Evolutionary conservation across 2,888 invertebrate species (phyloP).

Genomic region (Chirona hameri): DNA sequence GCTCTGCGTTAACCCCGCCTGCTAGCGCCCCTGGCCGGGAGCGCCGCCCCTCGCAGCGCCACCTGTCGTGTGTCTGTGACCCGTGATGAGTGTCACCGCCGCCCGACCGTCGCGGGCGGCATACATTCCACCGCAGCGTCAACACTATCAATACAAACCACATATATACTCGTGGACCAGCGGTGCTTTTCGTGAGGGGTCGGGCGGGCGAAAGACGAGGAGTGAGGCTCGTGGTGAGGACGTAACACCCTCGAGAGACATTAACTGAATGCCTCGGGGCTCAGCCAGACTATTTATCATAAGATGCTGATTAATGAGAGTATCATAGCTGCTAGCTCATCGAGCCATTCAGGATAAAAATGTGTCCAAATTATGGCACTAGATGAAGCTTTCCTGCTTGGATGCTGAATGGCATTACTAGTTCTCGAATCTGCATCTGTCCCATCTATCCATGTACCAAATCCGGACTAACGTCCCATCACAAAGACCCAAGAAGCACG

Average conservation of each 20-base stretch:
- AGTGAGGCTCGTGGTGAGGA: background rate
- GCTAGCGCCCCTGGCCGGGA: background rate
- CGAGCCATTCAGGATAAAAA: too few species aligned
- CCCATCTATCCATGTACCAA: too few species aligned
- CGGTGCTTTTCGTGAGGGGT: background rate
- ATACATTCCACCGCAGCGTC: constrained; percentile 1
- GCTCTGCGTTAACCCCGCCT: background rate
- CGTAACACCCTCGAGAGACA: background rate
- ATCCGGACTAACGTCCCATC: too few species aligned
- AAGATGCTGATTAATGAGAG: too few species aligned
- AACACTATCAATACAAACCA: constrained; percentile 8
- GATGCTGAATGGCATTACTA: too few species aligned
- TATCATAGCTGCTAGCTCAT: too few species aligned
- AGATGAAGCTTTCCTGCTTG: too few species aligned
- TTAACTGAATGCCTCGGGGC: too few species aligned
- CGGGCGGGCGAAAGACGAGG: background rate
- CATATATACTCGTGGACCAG: background rate
- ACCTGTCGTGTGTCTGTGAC: background rate
- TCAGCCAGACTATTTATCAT: too few species aligned
- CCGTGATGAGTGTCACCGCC: background rate
- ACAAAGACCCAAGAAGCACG: too few species aligned
- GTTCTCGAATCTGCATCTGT: too few species aligned
- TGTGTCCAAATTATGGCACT: too few species aligned
- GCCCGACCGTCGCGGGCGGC: background rate
- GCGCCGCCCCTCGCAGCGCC: background rate